Evolutionary conservation across 2,888 invertebrate genomes (phyloP).

Genomic region (Sphaerophoria rueppellii): DNA sequence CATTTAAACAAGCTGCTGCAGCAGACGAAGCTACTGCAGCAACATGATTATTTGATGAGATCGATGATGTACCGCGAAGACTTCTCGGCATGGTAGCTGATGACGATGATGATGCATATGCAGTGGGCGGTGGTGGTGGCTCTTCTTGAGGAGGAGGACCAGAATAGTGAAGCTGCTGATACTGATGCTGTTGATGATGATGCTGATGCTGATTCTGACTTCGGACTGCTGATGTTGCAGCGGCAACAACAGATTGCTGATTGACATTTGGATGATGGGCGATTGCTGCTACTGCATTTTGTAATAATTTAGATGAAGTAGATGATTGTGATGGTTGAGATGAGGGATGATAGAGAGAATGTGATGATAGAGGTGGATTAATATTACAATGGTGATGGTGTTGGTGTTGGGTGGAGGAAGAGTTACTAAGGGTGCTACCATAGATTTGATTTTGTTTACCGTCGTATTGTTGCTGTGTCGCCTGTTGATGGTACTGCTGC

Average conservation of each 20-base stretch:
- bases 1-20: slow-evolving; percentile 76
- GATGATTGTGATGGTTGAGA: slow-evolving; percentile 74
- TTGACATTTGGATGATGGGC: slow-evolving; percentile 50
- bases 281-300: slow-evolving; percentile 69
- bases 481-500: slow-evolving; percentile 74
- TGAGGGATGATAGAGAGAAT: slow-evolving; percentile 76
- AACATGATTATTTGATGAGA: slow-evolving; percentile 74
- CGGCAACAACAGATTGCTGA: slow-evolving; percentile 53
- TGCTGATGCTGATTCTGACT: slow-evolving; percentile 55
- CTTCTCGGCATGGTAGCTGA: slow-evolving; percentile 80
- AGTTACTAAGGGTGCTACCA: slow-evolving; percentile 79
- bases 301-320: slow-evolving; percentile 66
- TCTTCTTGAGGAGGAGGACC: slow-evolving; percentile 81
- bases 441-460: slow-evolving; percentile 82
- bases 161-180: slow-evolving; percentile 77
- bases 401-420: slow-evolving; percentile 74
- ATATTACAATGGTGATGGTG: slow-evolving; percentile 79
- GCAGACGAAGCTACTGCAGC: slow-evolving; percentile 75
- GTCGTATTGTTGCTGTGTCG: slow-evolving; percentile 78
- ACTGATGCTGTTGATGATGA: slow-evolving; percentile 69
- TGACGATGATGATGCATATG: slow-evolving; percentile 22
- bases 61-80: slow-evolving; percentile 60
- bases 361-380: slow-evolving; percentile 76
- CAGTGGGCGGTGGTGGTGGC: slow-evolving; percentile 80
- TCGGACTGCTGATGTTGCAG: slow-evolving; percentile 55